Evolutionary conservation across 1,140 invertebrate genomes (phyloP).

Genomic region (Drosophila ercepeae): DNA sequence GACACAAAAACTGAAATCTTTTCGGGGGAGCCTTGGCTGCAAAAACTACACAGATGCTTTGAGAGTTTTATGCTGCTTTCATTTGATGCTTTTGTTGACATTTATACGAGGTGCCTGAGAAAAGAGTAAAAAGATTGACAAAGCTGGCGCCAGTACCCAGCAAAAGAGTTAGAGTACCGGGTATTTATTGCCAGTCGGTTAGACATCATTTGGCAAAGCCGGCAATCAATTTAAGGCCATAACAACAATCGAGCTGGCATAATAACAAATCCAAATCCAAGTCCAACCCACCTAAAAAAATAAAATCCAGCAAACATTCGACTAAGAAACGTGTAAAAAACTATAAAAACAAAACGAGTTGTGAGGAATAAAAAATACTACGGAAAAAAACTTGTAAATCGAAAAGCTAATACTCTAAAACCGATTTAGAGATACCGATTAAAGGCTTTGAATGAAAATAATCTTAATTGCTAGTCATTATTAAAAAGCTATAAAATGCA

Average conservation of each 20-base stretch:
- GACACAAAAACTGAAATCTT: constrained; percentile 19
- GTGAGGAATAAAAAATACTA: background rate
- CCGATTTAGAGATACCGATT: background rate
- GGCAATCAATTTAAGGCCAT: constrained; percentile 42
- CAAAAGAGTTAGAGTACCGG: too few relatives aligned
- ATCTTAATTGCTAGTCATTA: constrained; percentile 6
- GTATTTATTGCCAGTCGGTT: background rate
- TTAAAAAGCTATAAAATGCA: constrained; percentile 2
- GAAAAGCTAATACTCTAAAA: constrained; percentile 23
- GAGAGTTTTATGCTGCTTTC: too few relatives aligned
- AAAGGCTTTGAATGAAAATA: background rate
- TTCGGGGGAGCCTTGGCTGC: background rate
- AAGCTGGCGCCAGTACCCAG: too few relatives aligned
- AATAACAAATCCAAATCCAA: constrained; percentile 7
- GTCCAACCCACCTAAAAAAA: constrained; percentile 24
- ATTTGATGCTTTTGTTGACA: constrained; percentile 17
- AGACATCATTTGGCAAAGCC: too few relatives aligned
- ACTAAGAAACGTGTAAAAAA: constrained; percentile 11
- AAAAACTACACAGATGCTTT: too few relatives aligned
- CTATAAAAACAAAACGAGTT: background rate
- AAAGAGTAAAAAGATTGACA: too few relatives aligned
- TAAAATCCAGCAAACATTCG: constrained; percentile 13
- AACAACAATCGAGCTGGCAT: constrained; percentile 22
- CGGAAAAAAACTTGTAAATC: constrained; percentile 6
- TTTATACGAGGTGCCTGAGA: constrained; percentile 22